phyloP scores from a whole-genome alignment of 2,113 vertebrate species.

The Hemibagrus wyckioides region DNA sequence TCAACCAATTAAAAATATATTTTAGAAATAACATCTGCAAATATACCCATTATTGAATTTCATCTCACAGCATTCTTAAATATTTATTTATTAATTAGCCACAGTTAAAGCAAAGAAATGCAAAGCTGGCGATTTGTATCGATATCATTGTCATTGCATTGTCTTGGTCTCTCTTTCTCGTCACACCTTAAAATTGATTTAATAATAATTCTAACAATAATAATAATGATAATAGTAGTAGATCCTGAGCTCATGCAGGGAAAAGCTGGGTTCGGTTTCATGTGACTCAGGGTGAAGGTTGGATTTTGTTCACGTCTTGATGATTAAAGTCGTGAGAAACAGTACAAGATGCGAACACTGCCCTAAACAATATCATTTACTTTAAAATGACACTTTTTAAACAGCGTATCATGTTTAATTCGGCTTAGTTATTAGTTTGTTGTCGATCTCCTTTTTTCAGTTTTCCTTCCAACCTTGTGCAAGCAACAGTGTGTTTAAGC shows the following conservation, averaged over 20 bases:
- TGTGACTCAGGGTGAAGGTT: neutral
- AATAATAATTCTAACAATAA: neutral
- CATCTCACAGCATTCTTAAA: neutral
- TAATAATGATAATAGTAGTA: too few species aligned
- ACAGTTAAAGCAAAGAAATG: neutral
- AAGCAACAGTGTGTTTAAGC: too few species aligned
- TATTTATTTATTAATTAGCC: neutral
- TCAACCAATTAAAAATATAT: neutral
- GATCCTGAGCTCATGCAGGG: too few species aligned
- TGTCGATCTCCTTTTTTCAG: too few species aligned
- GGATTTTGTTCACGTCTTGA: neutral
- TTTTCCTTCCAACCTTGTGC: too few species aligned
- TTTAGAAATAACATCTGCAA: too few species aligned
- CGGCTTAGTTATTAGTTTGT: too few species aligned
- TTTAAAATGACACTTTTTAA: too few species aligned
- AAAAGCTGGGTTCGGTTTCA: neutral
- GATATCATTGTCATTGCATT: neutral
- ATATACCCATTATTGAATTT: neutral
- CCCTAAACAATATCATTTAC: too few species aligned
- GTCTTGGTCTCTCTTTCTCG: neutral
- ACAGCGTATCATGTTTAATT: too few species aligned
- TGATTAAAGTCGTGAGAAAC: too few species aligned
- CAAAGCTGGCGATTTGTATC: neutral
- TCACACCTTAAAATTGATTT: neutral
- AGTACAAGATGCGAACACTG: too few species aligned